Evolutionary conservation across 2,888 invertebrate species (phyloP), one percentile per base, ranked within the genome.

Genomic region (Aspidiotus destructor): DNA sequence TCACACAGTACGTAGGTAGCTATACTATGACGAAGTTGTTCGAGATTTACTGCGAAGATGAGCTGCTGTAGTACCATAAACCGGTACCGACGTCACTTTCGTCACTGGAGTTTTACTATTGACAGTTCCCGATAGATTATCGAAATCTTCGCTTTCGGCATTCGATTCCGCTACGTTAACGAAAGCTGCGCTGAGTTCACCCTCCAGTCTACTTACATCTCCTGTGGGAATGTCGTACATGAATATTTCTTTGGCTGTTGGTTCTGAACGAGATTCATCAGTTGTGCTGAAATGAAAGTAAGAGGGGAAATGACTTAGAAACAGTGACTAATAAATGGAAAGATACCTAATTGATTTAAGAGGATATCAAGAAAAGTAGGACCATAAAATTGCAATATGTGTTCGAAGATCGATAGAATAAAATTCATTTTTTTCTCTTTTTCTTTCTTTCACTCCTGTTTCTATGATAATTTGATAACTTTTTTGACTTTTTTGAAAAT

Each of bases 121-220:
- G 52, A 67, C 69, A 42, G 70, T 71, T 40, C 69, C 71, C 28
- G 73, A 72, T 15, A 75, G 67, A 40, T 74, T 73, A 42, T 76
- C 76, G 48, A 75, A 70, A 70, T 85, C 85, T 77, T 84, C 83
- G 72, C 84, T 83, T 60, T 82, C 79, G 9, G 89, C 85, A 77
- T 92, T 92, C 73, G 88, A 89, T 78, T 91, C 91, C 28, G 92
- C 92, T 58, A 90, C 91, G 75, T 88, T 87, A 2, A 91, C 90
- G 74, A 92, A 92, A 52, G 91, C 89, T 63, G 86, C 84, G 7
- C 91, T 91, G 63, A 92, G 80, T 74, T 90, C 90, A 1, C 92
- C 91, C 72, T 84, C 85, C 28, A 92, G 79, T 77, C 86, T 89
- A 77, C 84, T 90, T 2, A 90, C 87, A 54, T 82, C 84, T 74